phyloP scores from a whole-genome alignment of 2,888 invertebrate genomes.

The Andrena bicolor region DNA sequence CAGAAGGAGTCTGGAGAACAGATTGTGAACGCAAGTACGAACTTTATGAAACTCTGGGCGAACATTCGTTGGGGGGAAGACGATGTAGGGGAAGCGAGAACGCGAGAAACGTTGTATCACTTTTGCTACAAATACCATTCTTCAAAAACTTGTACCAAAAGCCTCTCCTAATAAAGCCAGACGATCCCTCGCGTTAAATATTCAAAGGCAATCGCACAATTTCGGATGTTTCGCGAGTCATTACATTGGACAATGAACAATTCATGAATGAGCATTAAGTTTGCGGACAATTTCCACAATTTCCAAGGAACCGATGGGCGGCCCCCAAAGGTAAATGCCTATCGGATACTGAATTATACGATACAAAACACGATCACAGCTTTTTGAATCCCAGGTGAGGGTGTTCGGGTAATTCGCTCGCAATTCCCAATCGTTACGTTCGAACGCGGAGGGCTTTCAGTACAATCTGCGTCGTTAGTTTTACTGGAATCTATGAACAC shows the following conservation, averaged over 20 bases:
- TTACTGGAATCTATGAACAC: slow-evolving; percentile 20
- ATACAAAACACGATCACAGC: not conserved
- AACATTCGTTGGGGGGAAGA: slow-evolving; percentile 32
- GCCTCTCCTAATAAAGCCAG: not conserved
- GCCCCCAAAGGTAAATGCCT: too few relatives aligned
- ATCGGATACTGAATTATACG: too few relatives aligned
- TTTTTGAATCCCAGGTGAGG: not conserved
- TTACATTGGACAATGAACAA: too few relatives aligned
- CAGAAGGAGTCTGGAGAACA: not conserved
- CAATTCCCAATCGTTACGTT: not conserved
- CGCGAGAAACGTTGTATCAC: not conserved
- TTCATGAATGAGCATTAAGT: too few relatives aligned
- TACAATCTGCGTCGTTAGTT: not conserved
- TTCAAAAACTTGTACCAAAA: not conserved
- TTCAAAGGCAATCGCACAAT: too few relatives aligned
- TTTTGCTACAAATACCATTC: not conserved
- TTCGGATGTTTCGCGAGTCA: too few relatives aligned
- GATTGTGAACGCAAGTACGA: not conserved
- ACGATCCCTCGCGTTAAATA: too few relatives aligned
- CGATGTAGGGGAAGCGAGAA: slow-evolving; percentile 19
- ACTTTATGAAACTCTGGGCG: not conserved
- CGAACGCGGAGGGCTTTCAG: slow-evolving; percentile 2
- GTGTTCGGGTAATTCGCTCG: not conserved
- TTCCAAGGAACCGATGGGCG: too few relatives aligned
- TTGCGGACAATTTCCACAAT: too few relatives aligned